Evolutionary conservation across 2,888 invertebrate species (phyloP).

Genomic region (Nemoura dubitans): DNA sequence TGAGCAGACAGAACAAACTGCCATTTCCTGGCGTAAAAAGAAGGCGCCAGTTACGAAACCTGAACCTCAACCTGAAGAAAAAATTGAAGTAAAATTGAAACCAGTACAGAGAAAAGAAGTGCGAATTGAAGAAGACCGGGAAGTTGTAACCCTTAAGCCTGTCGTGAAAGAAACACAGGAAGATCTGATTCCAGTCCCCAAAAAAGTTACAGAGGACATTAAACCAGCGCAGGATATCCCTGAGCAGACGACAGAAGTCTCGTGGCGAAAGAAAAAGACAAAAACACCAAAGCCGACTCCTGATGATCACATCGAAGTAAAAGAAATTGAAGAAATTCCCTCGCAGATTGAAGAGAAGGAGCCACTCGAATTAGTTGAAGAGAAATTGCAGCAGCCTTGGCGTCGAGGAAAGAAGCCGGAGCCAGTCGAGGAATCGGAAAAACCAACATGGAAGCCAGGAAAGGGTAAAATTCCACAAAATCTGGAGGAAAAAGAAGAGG

Average conservation of each 20-base stretch:
- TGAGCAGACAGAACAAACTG: conserved; percentile 53
- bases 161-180: conserved; percentile 48
- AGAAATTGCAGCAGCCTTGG: conserved; percentile 55
- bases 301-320: conserved; percentile 51
- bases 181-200: conserved; percentile 49
- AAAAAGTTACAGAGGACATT: not conserved
- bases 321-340: conserved; percentile 45
- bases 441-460: conserved; percentile 54
- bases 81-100: conserved; percentile 1
- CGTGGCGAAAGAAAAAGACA: conserved; percentile 29
- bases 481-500: conserved; percentile 48
- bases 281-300: not conserved
- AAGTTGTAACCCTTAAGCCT: conserved; percentile 49
- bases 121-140: conserved; percentile 47
- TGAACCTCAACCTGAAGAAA: conserved; percentile 55
- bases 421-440: conserved; percentile 52
- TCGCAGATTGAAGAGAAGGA: conserved; percentile 51
- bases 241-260: conserved; percentile 36
- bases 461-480: conserved; percentile 45
- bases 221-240: conserved; percentile 57
- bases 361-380: conserved; percentile 46
- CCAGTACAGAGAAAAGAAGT: conserved; percentile 38
- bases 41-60: conserved; percentile 47
- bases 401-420: conserved; percentile 53
- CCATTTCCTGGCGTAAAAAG: conserved; percentile 55